phyloP scores from a whole-genome alignment of 2,113 vertebrate species.

The Forbesichthys papilliferus region DNA sequence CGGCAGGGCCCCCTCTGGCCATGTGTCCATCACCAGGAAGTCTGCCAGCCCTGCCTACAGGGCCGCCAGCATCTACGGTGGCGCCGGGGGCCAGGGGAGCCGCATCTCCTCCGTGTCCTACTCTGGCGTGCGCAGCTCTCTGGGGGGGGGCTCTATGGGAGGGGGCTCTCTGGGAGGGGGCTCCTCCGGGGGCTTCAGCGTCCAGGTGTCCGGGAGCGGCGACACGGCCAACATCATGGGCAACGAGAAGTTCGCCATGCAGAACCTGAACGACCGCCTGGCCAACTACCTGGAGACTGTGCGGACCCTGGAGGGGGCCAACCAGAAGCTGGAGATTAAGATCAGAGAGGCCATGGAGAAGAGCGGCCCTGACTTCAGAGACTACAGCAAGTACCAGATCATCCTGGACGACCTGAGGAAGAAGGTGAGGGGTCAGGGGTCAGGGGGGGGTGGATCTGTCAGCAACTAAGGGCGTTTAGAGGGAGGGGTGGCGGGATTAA shows the following conservation, averaged over 20 bases:
- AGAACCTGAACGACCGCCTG: constrained; percentile 81
- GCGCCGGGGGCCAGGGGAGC: constrained; percentile 61
- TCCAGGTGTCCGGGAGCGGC: constrained; percentile 64
- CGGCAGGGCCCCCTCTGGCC: constrained; percentile 42
- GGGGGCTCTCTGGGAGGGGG: constrained; percentile 40
- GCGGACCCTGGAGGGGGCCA: constrained; percentile 78
- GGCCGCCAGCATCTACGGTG: constrained; percentile 65
- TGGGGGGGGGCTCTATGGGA: constrained; percentile 31
- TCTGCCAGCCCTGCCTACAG: constrained; percentile 55
- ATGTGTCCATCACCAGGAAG: constrained; percentile 53
- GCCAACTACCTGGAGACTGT: constrained; percentile 80
- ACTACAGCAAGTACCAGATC: constrained; percentile 79
- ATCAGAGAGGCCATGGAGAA: constrained; percentile 80
- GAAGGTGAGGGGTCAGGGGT: constrained; percentile 66
- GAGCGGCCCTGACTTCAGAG: constrained; percentile 75
- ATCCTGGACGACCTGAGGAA: constrained; percentile 77
- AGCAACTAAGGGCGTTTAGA: constrained; percentile 3
- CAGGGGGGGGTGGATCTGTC: neutral
- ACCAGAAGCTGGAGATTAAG: constrained; percentile 77
- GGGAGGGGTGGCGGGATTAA: constrained; percentile 3
- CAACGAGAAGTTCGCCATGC: constrained; percentile 82
- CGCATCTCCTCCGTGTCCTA: constrained; percentile 67
- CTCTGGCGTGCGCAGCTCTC: constrained; percentile 36
- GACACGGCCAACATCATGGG: constrained; percentile 72
- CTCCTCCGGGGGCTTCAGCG: constrained; percentile 57